Evolutionary conservation across 2,888 invertebrate species (phyloP).

Genomic region (Dyspetes luteomarginatus): DNA sequence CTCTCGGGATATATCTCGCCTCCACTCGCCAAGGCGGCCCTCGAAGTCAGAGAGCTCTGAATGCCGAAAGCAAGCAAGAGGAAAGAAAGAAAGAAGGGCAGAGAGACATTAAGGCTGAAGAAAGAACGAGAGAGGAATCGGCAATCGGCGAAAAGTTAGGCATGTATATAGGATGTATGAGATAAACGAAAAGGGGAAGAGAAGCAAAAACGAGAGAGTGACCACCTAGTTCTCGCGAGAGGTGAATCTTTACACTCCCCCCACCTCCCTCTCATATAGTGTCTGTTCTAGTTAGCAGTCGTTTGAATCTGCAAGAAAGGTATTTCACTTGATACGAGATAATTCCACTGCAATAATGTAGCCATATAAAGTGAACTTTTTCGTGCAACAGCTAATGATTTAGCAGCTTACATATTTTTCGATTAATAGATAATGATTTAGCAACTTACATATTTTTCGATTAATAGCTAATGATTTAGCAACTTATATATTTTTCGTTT

Average conservation of each 20-base stretch:
- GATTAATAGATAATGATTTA: too few species aligned
- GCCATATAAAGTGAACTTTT: too few species aligned
- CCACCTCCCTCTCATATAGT: constrained; percentile 62
- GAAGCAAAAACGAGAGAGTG: constrained; percentile 73
- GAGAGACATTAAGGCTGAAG: constrained; percentile 30
- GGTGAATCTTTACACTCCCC: constrained; percentile 53
- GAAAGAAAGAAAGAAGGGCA: constrained; percentile 2
- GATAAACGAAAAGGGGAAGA: constrained; percentile 22
- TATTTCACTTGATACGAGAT: constrained; percentile 50
- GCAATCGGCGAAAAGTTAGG: constrained; percentile 50
- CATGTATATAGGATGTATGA: constrained; percentile 35
- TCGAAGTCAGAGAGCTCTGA: constrained; percentile 41
- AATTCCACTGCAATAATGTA: constrained; percentile 5
- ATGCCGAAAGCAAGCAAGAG: constrained; percentile 53
- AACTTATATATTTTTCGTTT: too few species aligned
- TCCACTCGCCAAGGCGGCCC: constrained; percentile 49
- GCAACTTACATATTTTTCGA: too few species aligned
- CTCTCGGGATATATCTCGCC: constrained; percentile 60
- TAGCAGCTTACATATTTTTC: too few species aligned
- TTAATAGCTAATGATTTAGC: too few species aligned
- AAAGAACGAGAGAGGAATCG: constrained; percentile 57
- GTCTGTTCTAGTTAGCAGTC: constrained; percentile 72
- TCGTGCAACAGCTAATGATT: too few species aligned
- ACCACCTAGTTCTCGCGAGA: constrained; percentile 75
- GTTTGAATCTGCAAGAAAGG: constrained; percentile 24